Evolutionary conservation across 2,113 vertebrate genomes (phyloP).

Genomic region (Phyllostomus discolor): DNA sequence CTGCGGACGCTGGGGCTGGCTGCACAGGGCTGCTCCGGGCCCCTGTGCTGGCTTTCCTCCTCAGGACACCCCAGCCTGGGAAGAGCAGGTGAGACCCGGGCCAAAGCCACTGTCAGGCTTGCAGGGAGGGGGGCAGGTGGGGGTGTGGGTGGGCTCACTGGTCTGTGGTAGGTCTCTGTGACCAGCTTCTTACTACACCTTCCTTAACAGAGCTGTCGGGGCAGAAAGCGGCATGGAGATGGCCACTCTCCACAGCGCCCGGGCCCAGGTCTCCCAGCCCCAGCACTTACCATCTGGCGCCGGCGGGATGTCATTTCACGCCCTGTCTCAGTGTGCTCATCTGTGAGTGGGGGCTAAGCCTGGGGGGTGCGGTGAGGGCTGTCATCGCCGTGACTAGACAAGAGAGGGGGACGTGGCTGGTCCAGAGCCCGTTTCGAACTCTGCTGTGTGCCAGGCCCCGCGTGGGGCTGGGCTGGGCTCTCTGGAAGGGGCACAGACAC

Average conservation of each 20-base stretch:
- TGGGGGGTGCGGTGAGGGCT: background rate
- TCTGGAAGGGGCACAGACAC: background rate
- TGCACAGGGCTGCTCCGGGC: background rate
- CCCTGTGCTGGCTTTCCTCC: background rate
- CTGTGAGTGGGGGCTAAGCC: background rate
- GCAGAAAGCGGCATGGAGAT: background rate
- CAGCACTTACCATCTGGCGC: background rate
- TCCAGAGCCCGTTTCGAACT: background rate
- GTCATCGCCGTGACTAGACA: background rate
- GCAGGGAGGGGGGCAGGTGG: rapidly evolving
- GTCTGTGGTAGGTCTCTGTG: background rate
- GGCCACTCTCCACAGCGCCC: background rate
- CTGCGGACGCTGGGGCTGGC: background rate
- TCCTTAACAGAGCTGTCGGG: background rate
- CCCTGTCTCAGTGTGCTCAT: background rate
- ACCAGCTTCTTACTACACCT: background rate
- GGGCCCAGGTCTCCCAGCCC: background rate
- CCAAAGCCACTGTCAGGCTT: background rate
- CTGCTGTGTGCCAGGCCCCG: background rate
- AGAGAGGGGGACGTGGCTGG: background rate
- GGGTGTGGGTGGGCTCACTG: background rate
- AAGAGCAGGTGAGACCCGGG: constrained; percentile 50
- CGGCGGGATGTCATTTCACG: background rate
- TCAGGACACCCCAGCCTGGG: background rate
- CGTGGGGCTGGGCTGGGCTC: background rate